Percentiles rank a stretch among this genome's conserved stretches.
Conservation (phyloP, 2,888 invertebrate species). For the Seira musarum region DNA sequence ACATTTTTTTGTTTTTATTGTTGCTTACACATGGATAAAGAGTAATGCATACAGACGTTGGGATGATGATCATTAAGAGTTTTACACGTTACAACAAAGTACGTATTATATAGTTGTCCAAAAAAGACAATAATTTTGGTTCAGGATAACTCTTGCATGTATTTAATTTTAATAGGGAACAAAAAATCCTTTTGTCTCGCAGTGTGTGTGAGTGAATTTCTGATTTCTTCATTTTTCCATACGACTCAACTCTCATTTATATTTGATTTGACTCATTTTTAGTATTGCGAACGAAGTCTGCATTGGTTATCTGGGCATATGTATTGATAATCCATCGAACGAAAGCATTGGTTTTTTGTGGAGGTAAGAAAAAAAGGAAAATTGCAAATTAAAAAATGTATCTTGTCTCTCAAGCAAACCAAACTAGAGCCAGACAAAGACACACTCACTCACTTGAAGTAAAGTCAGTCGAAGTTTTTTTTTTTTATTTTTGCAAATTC, state of each 20-base stretch:
- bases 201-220: background rate
- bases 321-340: slow-evolving; percentile 8
- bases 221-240: no score
- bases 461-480: no score
- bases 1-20: background rate
- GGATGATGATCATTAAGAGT: background rate
- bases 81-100: no score
- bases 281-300: background rate
- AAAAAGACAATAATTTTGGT: slow-evolving; percentile 8
- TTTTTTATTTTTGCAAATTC: slow-evolving; percentile 6
- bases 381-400: slow-evolving; percentile 2
- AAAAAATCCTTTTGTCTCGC: background rate
- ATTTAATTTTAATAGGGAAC: slow-evolving; percentile 9
- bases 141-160: background rate
- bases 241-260: background rate
- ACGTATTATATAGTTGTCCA: background rate
- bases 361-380: background rate
- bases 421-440: background rate
- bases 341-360: background rate
- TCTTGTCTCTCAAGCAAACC: background rate
- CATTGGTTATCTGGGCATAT: background rate
- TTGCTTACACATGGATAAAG: slow-evolving; percentile 5
- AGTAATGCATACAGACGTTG: background rate
- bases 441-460: background rate
- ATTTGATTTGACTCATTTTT: no score